Base-by-base conservation (phyloP, 2,888 invertebrate genomes). In the Drosophila anceps region DNA sequence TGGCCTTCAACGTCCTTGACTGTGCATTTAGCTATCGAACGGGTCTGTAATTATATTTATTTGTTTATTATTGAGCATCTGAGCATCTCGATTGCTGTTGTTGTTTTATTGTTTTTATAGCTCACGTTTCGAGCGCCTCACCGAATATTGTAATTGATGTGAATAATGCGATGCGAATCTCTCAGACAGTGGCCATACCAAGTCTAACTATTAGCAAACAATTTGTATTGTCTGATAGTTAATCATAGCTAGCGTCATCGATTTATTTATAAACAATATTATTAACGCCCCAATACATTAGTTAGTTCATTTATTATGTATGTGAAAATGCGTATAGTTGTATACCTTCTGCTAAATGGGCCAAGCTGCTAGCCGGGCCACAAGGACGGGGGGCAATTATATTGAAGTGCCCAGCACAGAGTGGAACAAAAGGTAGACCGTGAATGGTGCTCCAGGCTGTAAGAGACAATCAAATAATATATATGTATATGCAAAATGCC, bases 1-100 rank as follows among this genome's bases (percentile, higher is more conserved):
- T 89, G 86, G 86, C 86, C 86, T 87, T 87, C 90, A 89, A 81
- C 88, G 86, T 87, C 86, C 86, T 87, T 87, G 88, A 83, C 71
- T 72, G 67, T 73, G 67, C 73, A 77, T 83, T 88, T 74, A 68
- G 44, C 80, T 63, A 73, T 72, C 76, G 72, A 64, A 72, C 70
- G 81, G 69, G 80, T 76, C 69, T 79, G 73, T 89, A 85, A 88
- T 87, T 85, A 88, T 88, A 83, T 87, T 73, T 81, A 82, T 88
- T 84, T 86, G 77, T 75, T 84, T 82, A 88, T 86, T 86, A 82
- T 84, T 76, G 79, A 76, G 69, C 55, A 68, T 61, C 68, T 76
- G 78, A 71, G 71, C 59, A 63, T 64, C 68, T 75, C 65, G 51
- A 73, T 63, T 58, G 54, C 53, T 59, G 50, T 63, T 60, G 53